These are phyloP conservation scores for Gulo gulo DNA, from an alignment of 2,113 vertebrate genomes.

Conservation along the genomic window DNA sequence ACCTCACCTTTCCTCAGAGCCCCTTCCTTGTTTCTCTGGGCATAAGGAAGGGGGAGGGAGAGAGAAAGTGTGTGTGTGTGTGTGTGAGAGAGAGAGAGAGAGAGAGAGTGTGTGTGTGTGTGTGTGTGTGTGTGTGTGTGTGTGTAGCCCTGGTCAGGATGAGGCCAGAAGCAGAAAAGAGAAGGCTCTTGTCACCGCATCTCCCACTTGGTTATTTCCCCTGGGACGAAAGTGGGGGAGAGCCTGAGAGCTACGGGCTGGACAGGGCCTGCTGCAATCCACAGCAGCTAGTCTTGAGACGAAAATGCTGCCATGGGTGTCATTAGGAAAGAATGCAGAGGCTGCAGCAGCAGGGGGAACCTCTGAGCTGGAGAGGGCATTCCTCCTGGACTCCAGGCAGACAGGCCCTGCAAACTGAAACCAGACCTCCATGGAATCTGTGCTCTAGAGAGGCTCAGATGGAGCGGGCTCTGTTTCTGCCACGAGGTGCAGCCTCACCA, in stretches of 20 bases:
- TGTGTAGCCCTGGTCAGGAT: neutral
- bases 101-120: no score
- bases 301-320: neutral
- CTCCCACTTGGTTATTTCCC: neutral
- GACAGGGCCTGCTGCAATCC: neutral
- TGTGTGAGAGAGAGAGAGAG: no score
- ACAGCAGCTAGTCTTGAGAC: neutral
- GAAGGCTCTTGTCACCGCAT: neutral
- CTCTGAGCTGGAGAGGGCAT: neutral
- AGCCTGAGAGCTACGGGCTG: neutral
- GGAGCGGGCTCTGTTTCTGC: neutral
- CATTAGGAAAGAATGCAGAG: neutral
- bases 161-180: conserved; percentile 12
- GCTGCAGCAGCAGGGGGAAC: neutral
- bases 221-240: neutral
- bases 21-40: conserved; percentile 5
- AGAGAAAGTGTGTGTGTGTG: neutral
- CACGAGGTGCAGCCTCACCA: neutral
- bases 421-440: neutral
- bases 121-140: neutral
- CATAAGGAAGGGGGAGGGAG: neutral
- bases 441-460: neutral
- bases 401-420: neutral
- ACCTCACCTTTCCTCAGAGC: neutral
- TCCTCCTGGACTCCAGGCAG: neutral